A percentile compares a stretch with the other conserved stretches of the same genome.
phyloP scores from a whole-genome alignment of 2,888 invertebrate genomes.

The Leptogaster cylindrica region DNA sequence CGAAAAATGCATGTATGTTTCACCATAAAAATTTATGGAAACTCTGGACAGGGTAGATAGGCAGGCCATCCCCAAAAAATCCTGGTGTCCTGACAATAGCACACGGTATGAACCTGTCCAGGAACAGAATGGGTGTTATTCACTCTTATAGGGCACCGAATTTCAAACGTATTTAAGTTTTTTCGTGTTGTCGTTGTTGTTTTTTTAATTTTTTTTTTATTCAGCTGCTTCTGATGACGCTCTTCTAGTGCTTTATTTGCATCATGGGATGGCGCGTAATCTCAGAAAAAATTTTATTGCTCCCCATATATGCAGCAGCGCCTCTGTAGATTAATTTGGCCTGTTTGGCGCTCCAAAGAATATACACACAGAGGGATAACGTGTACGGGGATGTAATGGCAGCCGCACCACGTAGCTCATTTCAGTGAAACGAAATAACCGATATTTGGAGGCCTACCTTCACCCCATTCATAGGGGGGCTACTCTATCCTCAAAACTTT shows the following conservation, averaged over 20 bases:
- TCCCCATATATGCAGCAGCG: conserved; percentile 42
- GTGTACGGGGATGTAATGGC: conserved; percentile 20
- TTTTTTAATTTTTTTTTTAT: background rate
- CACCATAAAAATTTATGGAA: conserved; percentile 35
- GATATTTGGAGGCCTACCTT: conserved; percentile 36
- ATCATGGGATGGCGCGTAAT: conserved; percentile 33
- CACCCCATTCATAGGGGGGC: background rate
- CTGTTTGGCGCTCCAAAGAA: conserved; percentile 37
- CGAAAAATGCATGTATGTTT: background rate
- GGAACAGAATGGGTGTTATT: conserved; percentile 28
- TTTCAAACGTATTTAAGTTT: conserved; percentile 38
- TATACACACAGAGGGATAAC: conserved; percentile 32
- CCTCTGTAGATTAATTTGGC: conserved; percentile 42
- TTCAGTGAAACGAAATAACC: conserved; percentile 38
- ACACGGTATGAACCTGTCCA: conserved; percentile 33
- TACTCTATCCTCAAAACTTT: conserved; percentile 27
- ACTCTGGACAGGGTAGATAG: conserved; percentile 30
- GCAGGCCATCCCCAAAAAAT: conserved; percentile 9
- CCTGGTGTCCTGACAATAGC: conserved; percentile 28
- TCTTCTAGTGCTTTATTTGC: conserved; percentile 39
- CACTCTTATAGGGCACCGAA: conserved; percentile 21
- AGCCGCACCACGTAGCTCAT: conserved; percentile 6
- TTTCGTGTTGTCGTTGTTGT: background rate
- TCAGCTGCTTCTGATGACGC: conserved; percentile 29
- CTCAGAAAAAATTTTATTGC: conserved; percentile 41